Evolutionary conservation across 2,797 vertebrate genomes (phyloP).

Genomic region (Xiphophorus birchmanni): DNA sequence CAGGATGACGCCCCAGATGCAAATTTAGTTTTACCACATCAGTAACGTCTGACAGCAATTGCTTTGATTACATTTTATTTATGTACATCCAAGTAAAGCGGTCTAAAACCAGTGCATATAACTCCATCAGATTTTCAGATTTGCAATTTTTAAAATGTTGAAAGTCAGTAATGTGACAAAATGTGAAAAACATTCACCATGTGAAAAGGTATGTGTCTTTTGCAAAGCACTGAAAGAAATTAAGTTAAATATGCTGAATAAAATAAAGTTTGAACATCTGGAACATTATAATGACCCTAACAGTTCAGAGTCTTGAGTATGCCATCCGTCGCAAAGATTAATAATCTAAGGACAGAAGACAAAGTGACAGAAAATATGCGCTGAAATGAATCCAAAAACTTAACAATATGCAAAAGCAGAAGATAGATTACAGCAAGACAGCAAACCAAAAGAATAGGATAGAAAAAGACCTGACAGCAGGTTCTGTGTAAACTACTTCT

Average conservation of each 20-base stretch:
- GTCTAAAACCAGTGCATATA: background rate
- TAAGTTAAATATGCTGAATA: background rate
- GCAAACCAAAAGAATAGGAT: slow-evolving; percentile 68
- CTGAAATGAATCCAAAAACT: slow-evolving; percentile 28
- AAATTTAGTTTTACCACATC: background rate
- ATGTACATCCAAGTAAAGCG: background rate
- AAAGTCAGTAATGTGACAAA: background rate
- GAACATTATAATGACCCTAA: background rate
- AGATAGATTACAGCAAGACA: slow-evolving; percentile 57
- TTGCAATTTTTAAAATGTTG: background rate
- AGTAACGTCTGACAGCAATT: background rate
- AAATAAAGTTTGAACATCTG: background rate
- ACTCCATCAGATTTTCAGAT: background rate
- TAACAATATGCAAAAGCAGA: slow-evolving; percentile 12
- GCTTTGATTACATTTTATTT: background rate
- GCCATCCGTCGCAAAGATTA: background rate
- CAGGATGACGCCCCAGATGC: background rate
- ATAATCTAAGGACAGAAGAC: slow-evolving; percentile 26
- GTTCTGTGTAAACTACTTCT: slow-evolving; percentile 16
- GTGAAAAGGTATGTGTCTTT: background rate
- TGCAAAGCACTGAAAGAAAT: background rate
- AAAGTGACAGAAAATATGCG: slow-evolving; percentile 21
- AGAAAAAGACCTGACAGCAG: slow-evolving; percentile 23
- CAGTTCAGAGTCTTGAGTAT: background rate
- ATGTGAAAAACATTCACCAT: background rate